Evolutionary conservation across 2,113 vertebrate species (phyloP).

Genomic region (Chrysemys picta): DNA sequence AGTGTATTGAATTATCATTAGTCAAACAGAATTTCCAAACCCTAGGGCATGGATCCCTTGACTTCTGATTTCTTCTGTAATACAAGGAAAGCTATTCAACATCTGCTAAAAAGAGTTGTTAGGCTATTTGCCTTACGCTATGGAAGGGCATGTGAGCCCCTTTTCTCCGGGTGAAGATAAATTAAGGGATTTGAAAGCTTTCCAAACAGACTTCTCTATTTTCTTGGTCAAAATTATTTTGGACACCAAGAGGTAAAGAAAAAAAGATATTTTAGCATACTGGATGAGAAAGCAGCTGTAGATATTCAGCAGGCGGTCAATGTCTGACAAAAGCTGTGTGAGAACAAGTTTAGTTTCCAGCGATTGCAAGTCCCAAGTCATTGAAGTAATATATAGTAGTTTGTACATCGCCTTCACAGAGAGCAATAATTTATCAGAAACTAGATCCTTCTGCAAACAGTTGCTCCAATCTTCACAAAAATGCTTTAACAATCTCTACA

Average conservation of each 20-base stretch:
- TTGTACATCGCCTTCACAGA: background rate
- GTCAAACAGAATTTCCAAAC: background rate
- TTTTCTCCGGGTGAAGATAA: background rate
- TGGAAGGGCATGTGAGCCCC: background rate
- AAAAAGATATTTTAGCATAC: background rate
- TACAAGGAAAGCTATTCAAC: background rate
- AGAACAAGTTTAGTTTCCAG: fast-evolving
- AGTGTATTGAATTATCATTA: background rate
- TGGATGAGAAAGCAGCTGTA: background rate
- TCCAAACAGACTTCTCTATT: background rate
- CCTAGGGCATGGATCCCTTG: background rate
- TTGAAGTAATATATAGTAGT: background rate
- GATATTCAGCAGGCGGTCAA: background rate
- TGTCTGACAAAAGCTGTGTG: background rate
- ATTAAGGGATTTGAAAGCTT: background rate
- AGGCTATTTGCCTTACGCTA: background rate
- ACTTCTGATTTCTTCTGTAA: background rate
- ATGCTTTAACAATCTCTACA: background rate
- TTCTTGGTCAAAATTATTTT: background rate
- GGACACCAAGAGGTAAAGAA: background rate
- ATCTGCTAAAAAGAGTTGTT: fast-evolving
- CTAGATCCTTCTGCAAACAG: background rate
- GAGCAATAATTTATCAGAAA: background rate
- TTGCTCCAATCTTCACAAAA: background rate
- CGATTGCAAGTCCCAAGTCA: background rate